Evolutionary conservation across 2,113 vertebrate species (phyloP).

Genomic region (Danionella cerebrum): DNA sequence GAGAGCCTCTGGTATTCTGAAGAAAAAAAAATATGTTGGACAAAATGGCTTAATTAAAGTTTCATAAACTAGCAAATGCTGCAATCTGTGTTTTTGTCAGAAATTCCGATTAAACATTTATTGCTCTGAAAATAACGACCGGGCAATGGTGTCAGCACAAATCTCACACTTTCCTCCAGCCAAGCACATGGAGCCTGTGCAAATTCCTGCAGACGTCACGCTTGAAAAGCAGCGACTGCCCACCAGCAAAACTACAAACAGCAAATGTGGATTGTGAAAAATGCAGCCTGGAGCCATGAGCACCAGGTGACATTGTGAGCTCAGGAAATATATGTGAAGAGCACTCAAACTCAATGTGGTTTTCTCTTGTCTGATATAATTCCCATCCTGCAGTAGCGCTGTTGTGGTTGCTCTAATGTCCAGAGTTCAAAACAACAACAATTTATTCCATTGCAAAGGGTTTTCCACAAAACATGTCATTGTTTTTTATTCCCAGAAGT

Average conservation of each 20-base stretch:
- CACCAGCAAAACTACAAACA: conserved; percentile 2
- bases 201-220: background rate
- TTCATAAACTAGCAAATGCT: background rate
- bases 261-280: background rate
- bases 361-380: background rate
- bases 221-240: background rate
- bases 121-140: background rate
- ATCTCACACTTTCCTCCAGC: conserved; percentile 1
- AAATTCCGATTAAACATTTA: conserved; percentile 16
- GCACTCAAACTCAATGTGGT: background rate
- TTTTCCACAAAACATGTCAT: background rate
- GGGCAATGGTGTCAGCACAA: conserved; percentile 3
- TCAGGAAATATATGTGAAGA: conserved; percentile 1
- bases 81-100: background rate
- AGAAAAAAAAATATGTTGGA: background rate
- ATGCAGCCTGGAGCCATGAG: background rate
- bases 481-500: background rate
- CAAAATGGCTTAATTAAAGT: conserved; percentile 12
- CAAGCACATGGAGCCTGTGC: background rate
- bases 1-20: background rate
- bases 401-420: background rate
- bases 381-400: background rate
- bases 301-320: conserved; percentile 8
- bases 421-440: background rate
- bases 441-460: background rate